Evolutionary conservation across 2,888 invertebrate species (phyloP).

Genomic region (Lasioglossum calceatum): DNA sequence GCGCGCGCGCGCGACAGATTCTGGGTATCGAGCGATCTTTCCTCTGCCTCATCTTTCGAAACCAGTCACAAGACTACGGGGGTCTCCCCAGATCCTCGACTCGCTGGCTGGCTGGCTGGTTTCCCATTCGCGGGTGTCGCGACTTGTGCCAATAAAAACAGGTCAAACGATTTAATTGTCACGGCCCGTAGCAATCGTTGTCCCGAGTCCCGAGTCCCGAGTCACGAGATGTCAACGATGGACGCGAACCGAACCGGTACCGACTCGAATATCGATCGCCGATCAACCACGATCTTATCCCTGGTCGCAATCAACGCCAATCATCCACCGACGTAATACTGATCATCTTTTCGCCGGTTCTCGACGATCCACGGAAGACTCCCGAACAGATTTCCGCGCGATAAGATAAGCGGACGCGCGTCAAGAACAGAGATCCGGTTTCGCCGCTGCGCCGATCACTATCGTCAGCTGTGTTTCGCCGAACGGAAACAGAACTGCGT

Average conservation of each 20-base stretch:
- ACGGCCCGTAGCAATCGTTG: not conserved
- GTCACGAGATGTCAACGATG: not conserved
- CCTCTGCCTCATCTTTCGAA: constrained; percentile 27
- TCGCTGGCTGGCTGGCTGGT: constrained; percentile 40
- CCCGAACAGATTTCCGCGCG: not conserved
- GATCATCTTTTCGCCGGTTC: not conserved
- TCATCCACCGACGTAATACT: not conserved
- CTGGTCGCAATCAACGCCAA: not conserved
- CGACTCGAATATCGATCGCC: not conserved
- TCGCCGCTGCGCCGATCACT: not conserved
- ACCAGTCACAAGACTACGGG: not conserved
- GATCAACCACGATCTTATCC: not conserved
- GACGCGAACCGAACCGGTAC: not conserved
- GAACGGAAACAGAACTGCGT: not conserved
- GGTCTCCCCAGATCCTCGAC: not conserved
- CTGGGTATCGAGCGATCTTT: not conserved
- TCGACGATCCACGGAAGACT: not conserved
- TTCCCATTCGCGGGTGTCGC: constrained; percentile 43
- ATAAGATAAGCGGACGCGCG: constrained; percentile 23
- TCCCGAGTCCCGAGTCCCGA: not conserved
- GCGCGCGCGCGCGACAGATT: not conserved
- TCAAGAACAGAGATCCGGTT: not conserved
- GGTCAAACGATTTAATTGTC: constrained; percentile 77
- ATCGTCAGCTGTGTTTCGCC: not conserved
- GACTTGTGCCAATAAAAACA: constrained; percentile 73